phyloP scores from a whole-genome alignment of 1,140 invertebrate species.

The Caenorhabditis tropicalis region DNA sequence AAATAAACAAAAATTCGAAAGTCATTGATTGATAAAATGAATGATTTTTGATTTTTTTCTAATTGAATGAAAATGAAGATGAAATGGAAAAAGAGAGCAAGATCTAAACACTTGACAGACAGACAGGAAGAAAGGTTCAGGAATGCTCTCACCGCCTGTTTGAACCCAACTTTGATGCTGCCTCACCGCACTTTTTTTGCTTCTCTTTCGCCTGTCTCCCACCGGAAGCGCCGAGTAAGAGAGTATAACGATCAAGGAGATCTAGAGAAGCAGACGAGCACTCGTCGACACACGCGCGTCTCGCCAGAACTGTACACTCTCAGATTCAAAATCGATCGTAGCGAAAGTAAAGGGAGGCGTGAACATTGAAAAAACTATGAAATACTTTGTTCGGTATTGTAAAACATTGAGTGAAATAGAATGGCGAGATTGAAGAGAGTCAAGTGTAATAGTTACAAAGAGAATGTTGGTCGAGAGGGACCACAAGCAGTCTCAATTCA shows the following conservation, averaged over 20 bases:
- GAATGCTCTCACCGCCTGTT: constrained; percentile 21
- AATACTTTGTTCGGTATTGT: not conserved
- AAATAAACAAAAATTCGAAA: not conserved
- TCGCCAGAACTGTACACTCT: constrained; percentile 20
- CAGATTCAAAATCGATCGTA: not conserved
- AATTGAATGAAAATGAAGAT: too few relatives aligned
- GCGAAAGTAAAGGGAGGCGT: not conserved
- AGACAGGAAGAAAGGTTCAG: constrained; percentile 38
- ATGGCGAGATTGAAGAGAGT: not conserved
- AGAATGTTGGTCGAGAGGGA: not conserved
- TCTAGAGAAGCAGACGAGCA: constrained; percentile 17
- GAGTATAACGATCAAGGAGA: not conserved
- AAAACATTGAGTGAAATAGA: not conserved
- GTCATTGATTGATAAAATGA: not conserved
- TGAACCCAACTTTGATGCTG: constrained; percentile 23
- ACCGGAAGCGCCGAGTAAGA: constrained; percentile 9
- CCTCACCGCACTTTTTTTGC: not conserved
- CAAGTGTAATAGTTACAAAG: not conserved
- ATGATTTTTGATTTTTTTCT: too few relatives aligned
- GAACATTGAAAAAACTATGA: not conserved
- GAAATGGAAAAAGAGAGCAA: not conserved
- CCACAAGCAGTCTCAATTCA: not conserved
- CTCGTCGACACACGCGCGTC: constrained; percentile 28
- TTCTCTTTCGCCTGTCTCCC: not conserved
- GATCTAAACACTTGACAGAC: constrained; percentile 17